These are phyloP conservation scores for Grammomys dolichurus DNA, from an alignment of 2,113 vertebrate genomes.

Conservation along the genomic window DNA sequence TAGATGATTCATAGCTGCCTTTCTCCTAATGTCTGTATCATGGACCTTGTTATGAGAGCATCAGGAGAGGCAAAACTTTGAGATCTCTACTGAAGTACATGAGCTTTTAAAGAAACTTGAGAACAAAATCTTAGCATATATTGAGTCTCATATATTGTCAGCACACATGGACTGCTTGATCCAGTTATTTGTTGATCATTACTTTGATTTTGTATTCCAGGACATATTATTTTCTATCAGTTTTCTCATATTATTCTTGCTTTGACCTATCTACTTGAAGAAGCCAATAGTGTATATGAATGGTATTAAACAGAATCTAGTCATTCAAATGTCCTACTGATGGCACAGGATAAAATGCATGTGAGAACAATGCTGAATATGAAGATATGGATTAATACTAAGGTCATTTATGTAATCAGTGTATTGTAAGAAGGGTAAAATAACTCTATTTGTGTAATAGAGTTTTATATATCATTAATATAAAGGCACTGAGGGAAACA, in stretches of 20 bases:
- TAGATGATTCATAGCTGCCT: not conserved
- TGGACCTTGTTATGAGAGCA: not conserved
- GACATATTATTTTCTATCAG: not conserved
- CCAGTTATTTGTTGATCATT: not conserved
- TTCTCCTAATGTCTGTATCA: not conserved
- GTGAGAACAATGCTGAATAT: not conserved
- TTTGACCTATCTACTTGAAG: not conserved
- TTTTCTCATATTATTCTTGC: not conserved
- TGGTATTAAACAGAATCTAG: not conserved
- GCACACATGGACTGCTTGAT: not conserved
- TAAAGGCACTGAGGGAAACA: not conserved
- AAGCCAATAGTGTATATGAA: not conserved
- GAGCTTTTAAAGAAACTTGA: not conserved
- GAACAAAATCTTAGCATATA: not conserved
- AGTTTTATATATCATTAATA: constrained; percentile 15
- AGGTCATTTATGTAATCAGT: not conserved
- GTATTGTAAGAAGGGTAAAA: not conserved
- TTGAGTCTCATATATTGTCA: too few species aligned
- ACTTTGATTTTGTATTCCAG: not conserved
- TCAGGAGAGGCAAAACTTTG: not conserved
- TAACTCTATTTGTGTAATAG: not conserved
- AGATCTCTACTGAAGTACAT: not conserved
- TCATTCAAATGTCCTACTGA: not conserved
- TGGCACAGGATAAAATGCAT: not conserved
- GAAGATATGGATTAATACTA: not conserved